These are phyloP conservation scores for Watsonalla binaria DNA, from an alignment of 2,888 invertebrate genomes.

Conservation along the genomic window DNA sequence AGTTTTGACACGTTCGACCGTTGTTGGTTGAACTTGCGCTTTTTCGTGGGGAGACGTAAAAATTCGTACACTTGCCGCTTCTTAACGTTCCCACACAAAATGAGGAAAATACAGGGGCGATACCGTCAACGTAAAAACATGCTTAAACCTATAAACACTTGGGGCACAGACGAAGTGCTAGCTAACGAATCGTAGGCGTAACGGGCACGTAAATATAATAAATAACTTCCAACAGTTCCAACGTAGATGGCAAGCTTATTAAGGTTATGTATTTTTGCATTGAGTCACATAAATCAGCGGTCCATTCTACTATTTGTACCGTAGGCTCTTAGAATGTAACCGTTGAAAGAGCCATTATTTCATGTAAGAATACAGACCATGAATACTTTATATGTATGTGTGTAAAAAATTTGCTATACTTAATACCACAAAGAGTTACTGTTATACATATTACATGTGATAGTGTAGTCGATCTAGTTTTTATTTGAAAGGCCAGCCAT, in stretches of 20 bases:
- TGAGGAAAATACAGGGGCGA: too few relatives aligned
- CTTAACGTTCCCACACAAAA: too few relatives aligned
- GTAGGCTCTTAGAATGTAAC: constrained; percentile 4
- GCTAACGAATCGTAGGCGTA: constrained; percentile 30
- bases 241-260: constrained; percentile 16
- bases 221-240: constrained; percentile 19
- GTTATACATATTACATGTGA: not conserved
- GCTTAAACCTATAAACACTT: too few relatives aligned
- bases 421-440: not conserved
- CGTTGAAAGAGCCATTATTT: constrained; percentile 8
- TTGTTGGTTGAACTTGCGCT: too few relatives aligned
- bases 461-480: not conserved
- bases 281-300: constrained; percentile 27
- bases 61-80: too few relatives aligned
- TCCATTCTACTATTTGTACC: constrained; percentile 13
- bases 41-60: too few relatives aligned
- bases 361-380: constrained; percentile 3
- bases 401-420: constrained; percentile 1
- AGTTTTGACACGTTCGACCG: too few relatives aligned
- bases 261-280: constrained; percentile 25
- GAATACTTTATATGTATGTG: constrained; percentile 7
- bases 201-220: constrained; percentile 29
- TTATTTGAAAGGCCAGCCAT: not conserved
- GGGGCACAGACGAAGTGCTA: constrained; percentile 20
- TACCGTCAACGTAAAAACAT: too few relatives aligned